Evolutionary conservation across 2,113 vertebrate genomes (phyloP).

Genomic region (Nettapus auritus): DNA sequence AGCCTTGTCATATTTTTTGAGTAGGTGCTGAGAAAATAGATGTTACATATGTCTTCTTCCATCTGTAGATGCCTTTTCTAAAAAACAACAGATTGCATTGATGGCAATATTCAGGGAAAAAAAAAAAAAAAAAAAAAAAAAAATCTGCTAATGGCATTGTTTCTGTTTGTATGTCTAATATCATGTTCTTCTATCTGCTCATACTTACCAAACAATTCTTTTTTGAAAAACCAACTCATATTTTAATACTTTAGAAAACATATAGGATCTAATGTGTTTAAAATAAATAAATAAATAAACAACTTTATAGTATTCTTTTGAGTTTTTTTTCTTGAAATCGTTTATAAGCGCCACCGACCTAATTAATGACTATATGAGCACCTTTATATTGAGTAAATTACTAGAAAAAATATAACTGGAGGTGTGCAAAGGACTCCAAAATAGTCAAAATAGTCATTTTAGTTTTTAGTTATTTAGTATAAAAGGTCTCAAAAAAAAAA

Average conservation of each 20-base stretch:
- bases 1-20: constrained; percentile 5
- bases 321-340: background rate
- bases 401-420: background rate
- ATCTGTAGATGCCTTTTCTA: constrained; percentile 33
- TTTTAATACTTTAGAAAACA: background rate
- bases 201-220: background rate
- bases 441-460: constrained; percentile 34
- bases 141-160: background rate
- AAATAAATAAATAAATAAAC: background rate
- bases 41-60: constrained; percentile 33
- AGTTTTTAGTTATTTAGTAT: background rate
- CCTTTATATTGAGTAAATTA: background rate
- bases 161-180: background rate
- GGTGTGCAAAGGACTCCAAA: background rate
- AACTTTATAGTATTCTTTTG: background rate
- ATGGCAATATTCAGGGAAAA: background rate
- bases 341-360: background rate
- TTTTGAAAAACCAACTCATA: background rate
- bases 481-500: background rate
- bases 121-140: background rate
- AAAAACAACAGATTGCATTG: constrained; percentile 41
- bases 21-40: constrained; percentile 9
- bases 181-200: background rate
- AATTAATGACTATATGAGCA: background rate
- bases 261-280: background rate